These are phyloP conservation scores for Patella ulyssiponensis DNA, from an alignment of 2,888 invertebrate species.

Conservation along the genomic window DNA sequence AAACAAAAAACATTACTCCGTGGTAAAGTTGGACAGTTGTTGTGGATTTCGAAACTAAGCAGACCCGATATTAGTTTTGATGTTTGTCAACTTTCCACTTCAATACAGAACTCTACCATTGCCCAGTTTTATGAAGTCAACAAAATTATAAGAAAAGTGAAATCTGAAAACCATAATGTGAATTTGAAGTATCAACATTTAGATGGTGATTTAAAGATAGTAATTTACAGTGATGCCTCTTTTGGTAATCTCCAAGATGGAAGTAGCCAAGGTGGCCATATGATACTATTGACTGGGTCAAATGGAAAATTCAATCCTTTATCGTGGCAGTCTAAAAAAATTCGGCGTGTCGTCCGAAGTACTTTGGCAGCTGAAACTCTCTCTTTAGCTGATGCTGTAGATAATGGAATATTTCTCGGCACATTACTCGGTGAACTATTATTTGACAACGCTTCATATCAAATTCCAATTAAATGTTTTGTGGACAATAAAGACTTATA, in stretches of 20 bases:
- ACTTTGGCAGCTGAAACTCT: too few relatives aligned
- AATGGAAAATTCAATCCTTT: too few relatives aligned
- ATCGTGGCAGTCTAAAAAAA: too few relatives aligned
- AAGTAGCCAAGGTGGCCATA: too few relatives aligned
- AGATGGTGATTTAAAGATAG: background rate
- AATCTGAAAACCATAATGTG: background rate
- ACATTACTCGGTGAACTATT: background rate
- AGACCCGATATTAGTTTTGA: background rate
- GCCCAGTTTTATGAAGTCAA: background rate
- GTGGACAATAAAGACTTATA: background rate
- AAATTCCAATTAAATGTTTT: background rate
- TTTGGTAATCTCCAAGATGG: background rate
- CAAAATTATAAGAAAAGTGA: background rate
- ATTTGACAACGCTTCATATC: background rate
- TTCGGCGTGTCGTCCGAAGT: too few relatives aligned
- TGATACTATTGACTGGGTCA: too few relatives aligned
- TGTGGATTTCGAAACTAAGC: slow-evolving; percentile 6
- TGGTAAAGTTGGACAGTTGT: slow-evolving; percentile 9
- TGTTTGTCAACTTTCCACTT: background rate
- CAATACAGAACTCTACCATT: background rate
- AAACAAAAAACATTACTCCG: background rate
- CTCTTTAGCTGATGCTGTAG: too few relatives aligned
- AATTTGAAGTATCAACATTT: slow-evolving; percentile 1
- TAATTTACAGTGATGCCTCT: background rate
- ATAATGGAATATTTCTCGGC: too few relatives aligned